phyloP scores from a whole-genome alignment of 2,888 invertebrate species.

The Drosophila imparisetae region DNA sequence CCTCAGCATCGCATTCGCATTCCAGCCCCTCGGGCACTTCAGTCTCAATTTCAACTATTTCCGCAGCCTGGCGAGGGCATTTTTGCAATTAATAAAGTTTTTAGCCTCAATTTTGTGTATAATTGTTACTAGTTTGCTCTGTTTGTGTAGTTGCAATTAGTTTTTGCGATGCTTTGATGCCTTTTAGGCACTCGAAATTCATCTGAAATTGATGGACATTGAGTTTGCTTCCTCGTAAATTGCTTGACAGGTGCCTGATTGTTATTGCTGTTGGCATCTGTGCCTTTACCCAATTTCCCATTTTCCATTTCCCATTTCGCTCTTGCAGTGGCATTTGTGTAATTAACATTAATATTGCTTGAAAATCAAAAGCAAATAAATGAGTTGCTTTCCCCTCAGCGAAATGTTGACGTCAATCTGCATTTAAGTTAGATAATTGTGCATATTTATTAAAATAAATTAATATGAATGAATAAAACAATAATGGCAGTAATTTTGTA shows the following conservation, averaged over 20 bases:
- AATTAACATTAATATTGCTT: conserved; percentile 73
- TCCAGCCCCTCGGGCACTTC: conserved; percentile 33
- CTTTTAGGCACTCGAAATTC: conserved; percentile 76
- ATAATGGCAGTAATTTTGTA: background rate
- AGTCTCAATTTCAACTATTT: conserved; percentile 78
- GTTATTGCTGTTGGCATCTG: conserved; percentile 30
- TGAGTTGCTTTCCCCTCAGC: conserved; percentile 1
- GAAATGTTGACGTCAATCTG: conserved; percentile 7
- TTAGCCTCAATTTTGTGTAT: conserved; percentile 79
- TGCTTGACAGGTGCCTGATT: conserved; percentile 53
- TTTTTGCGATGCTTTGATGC: conserved; percentile 77
- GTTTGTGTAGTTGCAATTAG: conserved; percentile 74
- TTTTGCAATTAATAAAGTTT: conserved; percentile 79
- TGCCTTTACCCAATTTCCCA: conserved; percentile 26
- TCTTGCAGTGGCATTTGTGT: conserved; percentile 46
- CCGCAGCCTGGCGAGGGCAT: conserved; percentile 68
- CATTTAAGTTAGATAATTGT: background rate
- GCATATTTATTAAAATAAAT: background rate
- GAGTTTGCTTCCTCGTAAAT: conserved; percentile 19
- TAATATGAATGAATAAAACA: background rate
- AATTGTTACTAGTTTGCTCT: conserved; percentile 71
- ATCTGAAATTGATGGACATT: conserved; percentile 64
- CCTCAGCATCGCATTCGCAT: conserved; percentile 10
- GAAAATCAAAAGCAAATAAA: conserved; percentile 18
- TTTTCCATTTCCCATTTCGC: conserved; percentile 29